Evolutionary conservation across 92 coral and sea anemone species (phyloP), one percentile per base, ranked within the genome.

Genomic region (Phenganax subtilis): DNA sequence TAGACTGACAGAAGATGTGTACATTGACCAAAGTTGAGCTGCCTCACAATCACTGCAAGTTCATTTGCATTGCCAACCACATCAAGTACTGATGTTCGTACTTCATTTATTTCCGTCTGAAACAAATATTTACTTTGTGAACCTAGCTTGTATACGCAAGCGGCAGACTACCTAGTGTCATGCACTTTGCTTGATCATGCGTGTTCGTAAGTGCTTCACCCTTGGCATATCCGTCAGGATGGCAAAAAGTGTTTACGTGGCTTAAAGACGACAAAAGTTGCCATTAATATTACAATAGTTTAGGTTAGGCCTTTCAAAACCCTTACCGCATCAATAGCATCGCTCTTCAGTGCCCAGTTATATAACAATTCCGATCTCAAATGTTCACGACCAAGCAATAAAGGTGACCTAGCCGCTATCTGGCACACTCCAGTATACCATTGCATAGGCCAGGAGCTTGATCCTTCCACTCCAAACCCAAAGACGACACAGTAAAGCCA

Each of bases 401-500:
- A 76, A 5, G 98, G 98, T 20, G 98, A 93, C 84, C 92, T 93
- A 53, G 90, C 81, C 10, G 98, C 98, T 16, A 93, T 89, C 28
- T 87, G 84, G 47, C 98, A 93, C 7, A 92, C 98, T 12, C 98
- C 98, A 6, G 86, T 86, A 27, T 93, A 93, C 98, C 98, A 93
- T 65, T 93, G 92, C 14, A 76, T 85, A 0, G 98, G 98, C 98
- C 98, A 93, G 55, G 92, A 75, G 52, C 89, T 88, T 8, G 97
- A 90, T 3, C 97, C 94, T 68, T 93, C 92, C 1, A 93, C 93
- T 1, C 98, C 98, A 37, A 93, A 93, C 20, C 98, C 98, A 96
- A 93, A 91, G 57, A 93, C 94, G 30, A 93, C 98, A 82, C 98
- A 93, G 80, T 93, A 93, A 74, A 91, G 81, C 98, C 98, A 93